Evolutionary conservation across 2,888 invertebrate species (phyloP), one percentile per base, ranked within the genome.

Genomic region (Aethes cnicana): DNA sequence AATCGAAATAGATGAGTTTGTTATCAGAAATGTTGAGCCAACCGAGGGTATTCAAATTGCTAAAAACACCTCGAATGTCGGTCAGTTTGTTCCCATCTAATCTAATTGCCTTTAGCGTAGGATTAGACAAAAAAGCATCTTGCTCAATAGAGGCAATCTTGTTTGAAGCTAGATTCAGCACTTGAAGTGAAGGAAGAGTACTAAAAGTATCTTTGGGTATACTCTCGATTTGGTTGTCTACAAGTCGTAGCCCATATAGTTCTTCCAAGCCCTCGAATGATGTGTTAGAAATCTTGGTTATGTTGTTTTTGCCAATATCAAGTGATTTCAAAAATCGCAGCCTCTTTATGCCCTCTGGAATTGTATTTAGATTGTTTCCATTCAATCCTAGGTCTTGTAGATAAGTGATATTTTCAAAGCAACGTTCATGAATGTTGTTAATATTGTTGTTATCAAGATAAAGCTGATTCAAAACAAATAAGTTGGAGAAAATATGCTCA

Each of bases 1-100:
- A 96, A 80, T 96, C 95, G 78, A 95, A 95, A 90, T 94, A 93
- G 64, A 92, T 90, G 62, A 96, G 90, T 69, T 92, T 92, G 79
- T 96, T 96, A 77, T 94, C 93, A 11, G 95, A 95, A 66, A 95
- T 94, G 80, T 96, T 96, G 18, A 96, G 86, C 94, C 95, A 95
- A 44, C 94, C 93, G 28, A 96, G 91, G 58, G 92, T 93, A 68
- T 92, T 92, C 62, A 95, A 84, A 70, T 92, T 93, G 59, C 92
- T 93, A 78, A 95, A 95, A 66, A 94, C 93, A 39, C 94, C 94
- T 77, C 94, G 92, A 64, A 95, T 94, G 67, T 95, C 94, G 54
- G 92, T 92, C 53, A 96, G 85, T 76, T 92, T 91, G 80, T 96
- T 96, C 55, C 94, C 93, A 83, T 96, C 95, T 65, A 96, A 86